Base-by-base conservation (phyloP, 2,888 invertebrate genomes). In the Epistrophe grossulariae region DNA sequence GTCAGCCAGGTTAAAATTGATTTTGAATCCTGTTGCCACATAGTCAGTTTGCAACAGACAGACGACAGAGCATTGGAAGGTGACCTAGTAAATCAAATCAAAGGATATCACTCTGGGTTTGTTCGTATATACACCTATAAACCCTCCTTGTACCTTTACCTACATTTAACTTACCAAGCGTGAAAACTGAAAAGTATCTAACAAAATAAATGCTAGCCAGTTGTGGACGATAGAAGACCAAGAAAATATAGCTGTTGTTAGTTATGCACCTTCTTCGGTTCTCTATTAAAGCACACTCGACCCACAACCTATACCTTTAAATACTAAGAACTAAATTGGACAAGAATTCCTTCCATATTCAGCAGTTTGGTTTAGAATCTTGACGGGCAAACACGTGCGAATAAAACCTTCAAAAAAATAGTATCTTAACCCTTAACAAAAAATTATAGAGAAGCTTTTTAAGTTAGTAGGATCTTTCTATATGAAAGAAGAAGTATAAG, bases 321-420 rank as follows among this genome's bases (percentile, higher is more conserved):
- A 17, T 60, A 64, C 68, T 31, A 72, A 35, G 59, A 43, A 70
- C 73, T 74, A 70, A 81, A 81, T 85, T 73, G 81, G 78, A 81
- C 85, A 70, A 72, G 85, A 78, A 78, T 70, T 85, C 52, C 55
- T 74, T 78, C 78, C 73, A 72, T 74, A 81, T 81, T 78, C 85
- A 81, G 82, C 85, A 85, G 85, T 85, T 85, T 59, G 74, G 78
- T 71, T 82, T 82, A 82, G 82, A 45, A 82, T 74, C 74, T 81
- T 78, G 85, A 70, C 81, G 78, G 85, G 81, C 82, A 59, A 73
- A 74, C 85, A 85, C 85, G 85, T 82, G 78, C 71, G 74, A 81
- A 70, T n/a, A 40, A 82, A 79, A 71, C 31, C 64, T 24, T 57
- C 48, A 60, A 81, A 71, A 40, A 71, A 40, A 59, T 17, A 38